Evolutionary conservation across 2,888 invertebrate genomes (phyloP), one percentile per base, ranked within the genome.

Genomic region (Ichneumoninae sp.): DNA sequence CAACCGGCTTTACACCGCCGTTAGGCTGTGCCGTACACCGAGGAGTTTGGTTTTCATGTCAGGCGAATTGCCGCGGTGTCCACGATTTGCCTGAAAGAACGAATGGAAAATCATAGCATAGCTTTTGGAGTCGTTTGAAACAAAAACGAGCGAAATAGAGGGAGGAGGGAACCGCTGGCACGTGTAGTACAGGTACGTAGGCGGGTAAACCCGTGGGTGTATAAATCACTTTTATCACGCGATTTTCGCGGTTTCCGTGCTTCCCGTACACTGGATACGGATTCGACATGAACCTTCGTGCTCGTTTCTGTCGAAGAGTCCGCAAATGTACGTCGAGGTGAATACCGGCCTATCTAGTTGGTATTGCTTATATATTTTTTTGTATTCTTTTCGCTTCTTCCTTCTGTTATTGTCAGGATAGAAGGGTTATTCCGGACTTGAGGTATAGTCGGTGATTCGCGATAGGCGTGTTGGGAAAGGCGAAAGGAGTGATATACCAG

Each of bases 141-240:
- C 70, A 78, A 44, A 75, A 78, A 10, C 33, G 65, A 65, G 33
- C 13, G 33, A 65, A 70, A 57, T 71, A 10, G 19, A 19, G 22
- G 40, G 22, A 22, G 36, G 22, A 26, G 40, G 65, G 10, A 40
- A 76, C 26, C 62, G 68, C 16, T 22, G 54, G 44, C 19, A 74
- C 50, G 60, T 66, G 65, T 70, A 30, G 62, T 62, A 57, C 19
- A 50, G n/a, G 5, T 44, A 57, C 71, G n/a, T 6, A 7, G 60
- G 19, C 16, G 50, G 57, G 33, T 40, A 22, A 30, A 7, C 52
- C 19, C 47, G 66, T 13, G 54, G 47, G 26, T 66, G 5, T 66
- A 83, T 84, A 84, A 87, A 87, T 87, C 84, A 87, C 82, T 87
- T 86, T 85, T 84, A 86, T 87, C 87, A 87, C 87, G 87, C 87